Conservation (phyloP, 1,140 invertebrate species). For the Drosophila chauvacae region DNA sequence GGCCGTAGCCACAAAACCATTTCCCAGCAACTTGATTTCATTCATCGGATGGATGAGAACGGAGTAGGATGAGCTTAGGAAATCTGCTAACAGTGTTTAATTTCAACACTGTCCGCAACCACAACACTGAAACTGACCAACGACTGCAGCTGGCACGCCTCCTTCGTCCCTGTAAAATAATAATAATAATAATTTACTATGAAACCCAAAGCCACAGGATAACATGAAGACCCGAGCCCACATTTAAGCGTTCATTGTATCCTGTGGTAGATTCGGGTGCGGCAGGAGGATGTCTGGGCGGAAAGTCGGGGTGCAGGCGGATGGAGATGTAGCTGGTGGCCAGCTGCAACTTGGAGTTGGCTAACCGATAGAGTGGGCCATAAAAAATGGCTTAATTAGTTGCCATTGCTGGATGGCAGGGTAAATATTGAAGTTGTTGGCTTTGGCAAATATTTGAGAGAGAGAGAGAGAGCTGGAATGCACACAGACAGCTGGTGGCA, state of each 20-base stretch:
- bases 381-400: constrained; percentile 74
- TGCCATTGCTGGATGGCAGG: constrained; percentile 45
- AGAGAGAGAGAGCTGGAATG: constrained; percentile 6
- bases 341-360: constrained; percentile 30
- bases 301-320: neutral
- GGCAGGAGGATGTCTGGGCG: neutral
- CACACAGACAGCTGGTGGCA: constrained; percentile 7
- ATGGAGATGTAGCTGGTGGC: constrained; percentile 7
- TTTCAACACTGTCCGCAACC: constrained; percentile 70
- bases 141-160: constrained; percentile 57
- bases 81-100: constrained; percentile 70
- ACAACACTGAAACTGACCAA: constrained; percentile 52
- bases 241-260: constrained; percentile 35
- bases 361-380: constrained; percentile 54
- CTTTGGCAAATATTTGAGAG: constrained; percentile 58
- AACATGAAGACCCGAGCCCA: constrained; percentile 35
- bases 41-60: neutral
- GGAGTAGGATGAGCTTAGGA: constrained; percentile 20
- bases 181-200: constrained; percentile 80
- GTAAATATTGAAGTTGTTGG: constrained; percentile 51
- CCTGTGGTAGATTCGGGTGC: constrained; percentile 21
- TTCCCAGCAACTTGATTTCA: constrained; percentile 57
- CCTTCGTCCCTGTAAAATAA: constrained; percentile 36
- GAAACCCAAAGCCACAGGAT: constrained; percentile 67
- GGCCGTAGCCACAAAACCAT: constrained; percentile 60